Percentiles rank a stretch among this genome's conserved stretches.
Evolutionary conservation across 2,888 invertebrate species (phyloP).

Genomic region (Heteropelma amictum): DNA sequence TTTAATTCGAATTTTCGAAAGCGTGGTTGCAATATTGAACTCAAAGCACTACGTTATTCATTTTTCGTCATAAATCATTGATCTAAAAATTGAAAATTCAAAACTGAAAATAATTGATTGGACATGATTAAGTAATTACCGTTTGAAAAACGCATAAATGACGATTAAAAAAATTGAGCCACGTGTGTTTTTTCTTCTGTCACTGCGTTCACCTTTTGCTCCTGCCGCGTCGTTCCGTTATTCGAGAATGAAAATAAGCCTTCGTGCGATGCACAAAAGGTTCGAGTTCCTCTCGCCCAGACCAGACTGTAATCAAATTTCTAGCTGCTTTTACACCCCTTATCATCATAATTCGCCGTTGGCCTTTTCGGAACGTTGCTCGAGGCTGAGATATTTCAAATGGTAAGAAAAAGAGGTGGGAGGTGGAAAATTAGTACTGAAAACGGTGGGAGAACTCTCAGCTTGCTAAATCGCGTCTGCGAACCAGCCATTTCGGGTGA

Average conservation of each 20-base stretch:
- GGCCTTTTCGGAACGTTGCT: constrained; percentile 20
- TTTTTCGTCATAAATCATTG: no score
- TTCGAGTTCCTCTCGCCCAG: constrained; percentile 38
- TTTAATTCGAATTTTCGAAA: no score
- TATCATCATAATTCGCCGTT: constrained; percentile 52
- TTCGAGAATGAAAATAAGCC: constrained; percentile 44
- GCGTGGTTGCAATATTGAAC: no score
- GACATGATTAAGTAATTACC: no score
- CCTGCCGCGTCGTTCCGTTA: constrained; percentile 17
- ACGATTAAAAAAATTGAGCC: no score
- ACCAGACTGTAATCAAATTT: constrained; percentile 55
- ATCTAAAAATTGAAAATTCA: no score
- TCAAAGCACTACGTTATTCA: no score
- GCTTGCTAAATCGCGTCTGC: constrained; percentile 2
- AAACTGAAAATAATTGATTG: no score
- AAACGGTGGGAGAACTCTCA: constrained; percentile 18
- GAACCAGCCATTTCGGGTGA: neutral
- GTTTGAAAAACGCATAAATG: no score
- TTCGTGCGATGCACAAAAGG: constrained; percentile 36
- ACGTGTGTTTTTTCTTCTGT: neutral
- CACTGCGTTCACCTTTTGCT: neutral
- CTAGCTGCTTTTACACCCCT: constrained; percentile 40
- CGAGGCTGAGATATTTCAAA: constrained; percentile 3
- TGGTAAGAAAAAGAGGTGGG: neutral
- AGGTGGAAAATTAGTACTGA: constrained; percentile 15